phyloP scores from a whole-genome alignment of 2,113 vertebrate species.

The Aegotheles bennettii region DNA sequence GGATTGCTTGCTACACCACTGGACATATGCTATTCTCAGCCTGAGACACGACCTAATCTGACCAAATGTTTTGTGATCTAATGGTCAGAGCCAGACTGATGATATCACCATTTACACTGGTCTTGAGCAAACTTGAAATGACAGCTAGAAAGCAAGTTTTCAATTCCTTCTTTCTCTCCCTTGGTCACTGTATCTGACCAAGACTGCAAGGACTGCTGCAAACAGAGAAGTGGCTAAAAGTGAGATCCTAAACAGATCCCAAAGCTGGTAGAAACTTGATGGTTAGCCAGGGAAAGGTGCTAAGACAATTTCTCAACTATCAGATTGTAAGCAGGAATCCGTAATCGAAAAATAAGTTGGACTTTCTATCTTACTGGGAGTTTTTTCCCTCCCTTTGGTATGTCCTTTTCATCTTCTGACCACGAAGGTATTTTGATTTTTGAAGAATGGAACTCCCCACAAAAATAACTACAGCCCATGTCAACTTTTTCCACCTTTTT shows the following conservation, averaged over 20 bases:
- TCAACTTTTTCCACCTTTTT: neutral
- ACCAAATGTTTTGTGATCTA: neutral
- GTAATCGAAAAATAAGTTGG: neutral
- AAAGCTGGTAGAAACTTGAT: neutral
- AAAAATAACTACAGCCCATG: neutral
- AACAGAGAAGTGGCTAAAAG: neutral
- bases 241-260: neutral
- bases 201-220: neutral
- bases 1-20: neutral
- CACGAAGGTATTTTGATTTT: neutral
- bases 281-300: neutral
- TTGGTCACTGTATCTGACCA: neutral
- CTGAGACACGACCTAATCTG: slow-evolving; percentile 46
- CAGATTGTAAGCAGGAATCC: neutral
- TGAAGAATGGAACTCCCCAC: neutral
- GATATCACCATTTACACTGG: neutral
- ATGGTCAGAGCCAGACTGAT: slow-evolving; percentile 7
- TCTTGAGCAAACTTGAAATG: neutral
- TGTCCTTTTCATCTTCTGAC: neutral
- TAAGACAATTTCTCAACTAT: neutral
- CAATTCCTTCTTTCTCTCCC: neutral
- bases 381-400: neutral
- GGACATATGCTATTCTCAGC: neutral
- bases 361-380: neutral
- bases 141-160: neutral